Base-by-base conservation (phyloP, 92 coral and sea anemone species). In the Pocillopora grandis region DNA sequence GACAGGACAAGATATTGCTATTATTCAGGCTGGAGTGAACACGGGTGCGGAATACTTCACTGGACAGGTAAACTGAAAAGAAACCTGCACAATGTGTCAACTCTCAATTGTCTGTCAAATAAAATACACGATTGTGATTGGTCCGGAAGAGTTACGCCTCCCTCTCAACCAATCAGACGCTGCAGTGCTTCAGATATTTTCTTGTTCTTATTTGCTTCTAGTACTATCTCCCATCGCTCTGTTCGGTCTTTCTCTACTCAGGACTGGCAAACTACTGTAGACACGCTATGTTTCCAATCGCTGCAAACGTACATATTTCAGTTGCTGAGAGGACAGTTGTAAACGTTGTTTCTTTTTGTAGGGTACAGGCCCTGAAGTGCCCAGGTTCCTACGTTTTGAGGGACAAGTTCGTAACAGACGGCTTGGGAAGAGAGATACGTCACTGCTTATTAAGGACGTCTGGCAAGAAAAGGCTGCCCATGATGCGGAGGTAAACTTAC, bases 381-480 rank as follows among this genome's bases (percentile, higher is more conserved):
- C 99, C 0, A 88, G 89, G 82, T 92, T 88, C 74, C 85, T 97
- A 59, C 93, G 99, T 37, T 90, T 55, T 61, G 99, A 97, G 49
- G 99, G 98, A 20, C 92, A 97, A 85, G 92, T 97, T 62, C 95
- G 98, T 58, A 97, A 97, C 86, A 90, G 99, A 42, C 95, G 99
- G 19, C 90, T 97, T 12, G 94, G 97, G 42, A 97, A 97, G 69
- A 83, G 99, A 58, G 99, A 97, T 79, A 93, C 93, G 12, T 87
- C 98, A 17, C 93, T 97, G 18, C 95, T 97, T 37, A 91, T 97
- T 48, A 97, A 97, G 80, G 99, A 97, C 71, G 90, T 97, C 78
- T 97, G 99, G 99, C 95, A 94, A 71, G 99, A 97, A 83, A 97
- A 95, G 80, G 90, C 96, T 10, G 95, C 99, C 18, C 92, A 95